Base-by-base conservation (phyloP, 2,888 invertebrate species). In the Itoplectis maculator region DNA sequence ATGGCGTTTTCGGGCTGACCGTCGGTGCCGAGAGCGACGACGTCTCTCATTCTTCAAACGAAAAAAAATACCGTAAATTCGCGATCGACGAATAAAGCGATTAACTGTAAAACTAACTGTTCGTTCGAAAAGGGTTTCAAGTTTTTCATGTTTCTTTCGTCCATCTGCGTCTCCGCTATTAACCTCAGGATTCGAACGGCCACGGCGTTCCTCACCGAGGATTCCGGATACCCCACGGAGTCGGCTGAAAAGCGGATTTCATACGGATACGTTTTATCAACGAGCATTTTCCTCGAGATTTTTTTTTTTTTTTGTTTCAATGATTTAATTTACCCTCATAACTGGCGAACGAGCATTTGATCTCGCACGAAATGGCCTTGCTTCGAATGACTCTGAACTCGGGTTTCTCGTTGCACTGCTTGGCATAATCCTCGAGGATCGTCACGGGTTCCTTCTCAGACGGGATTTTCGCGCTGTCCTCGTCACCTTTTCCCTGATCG, bases 271-370 rank as follows among this genome's bases (percentile, higher is more conserved):
- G 8, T 23, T 7, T 56, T 20, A 0, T 65, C 1, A 2, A 45
- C n/a, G n/a, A n/a, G n/a, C n/a, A n/a, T n/a, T n/a, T n/a, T n/a
- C n/a, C n/a, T n/a, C n/a, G n/a, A n/a, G n/a, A n/a, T n/a, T n/a
- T n/a, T n/a, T n/a, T n/a, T n/a, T n/a, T n/a, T n/a, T n/a, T n/a
- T n/a, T n/a, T n/a, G n/a, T n/a, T n/a, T n/a, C n/a, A n/a, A n/a
- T n/a, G n/a, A n/a, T n/a, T n/a, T n/a, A n/a, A n/a, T n/a, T 68
- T 86, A 88, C 88, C 85, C 13, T 54, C 29, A 49, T 79, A 89
- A 83, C 87, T 89, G 9, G 68, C 82, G 11, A 89, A 75, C n/a
- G 79, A 83, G 42, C 89, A 88, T 20, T 85, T 84, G 11, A 87
- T 81, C 47, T 76, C 82, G 13, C 68, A 81, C 3, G 56, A 59